These are phyloP conservation scores for Prosapia bicincta DNA, from an alignment of 2,888 invertebrate genomes.

Conservation along the genomic window DNA sequence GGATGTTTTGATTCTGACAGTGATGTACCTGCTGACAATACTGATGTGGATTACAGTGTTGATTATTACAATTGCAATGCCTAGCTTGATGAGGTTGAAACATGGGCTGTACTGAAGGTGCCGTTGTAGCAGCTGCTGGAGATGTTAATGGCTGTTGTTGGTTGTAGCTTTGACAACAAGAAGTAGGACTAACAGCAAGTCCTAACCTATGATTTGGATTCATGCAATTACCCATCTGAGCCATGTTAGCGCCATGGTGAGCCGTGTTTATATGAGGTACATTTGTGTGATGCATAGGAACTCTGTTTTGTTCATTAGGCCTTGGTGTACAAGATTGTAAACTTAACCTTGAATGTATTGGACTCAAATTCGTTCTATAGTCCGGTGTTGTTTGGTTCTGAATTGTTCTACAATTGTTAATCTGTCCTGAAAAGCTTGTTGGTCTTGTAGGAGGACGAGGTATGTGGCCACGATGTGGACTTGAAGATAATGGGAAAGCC, in stretches of 20 bases:
- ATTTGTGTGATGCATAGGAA: conserved; percentile 33
- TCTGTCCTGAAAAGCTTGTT: conserved; percentile 3
- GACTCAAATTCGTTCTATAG: neutral
- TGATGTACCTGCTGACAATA: conserved; percentile 18
- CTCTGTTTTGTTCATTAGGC: neutral
- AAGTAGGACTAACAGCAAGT: conserved; percentile 28
- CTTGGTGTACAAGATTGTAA: neutral
- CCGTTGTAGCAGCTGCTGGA: conserved; percentile 40
- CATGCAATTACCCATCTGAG: conserved; percentile 24
- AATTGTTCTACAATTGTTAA: conserved; percentile 11
- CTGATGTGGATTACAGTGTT: conserved; percentile 41
- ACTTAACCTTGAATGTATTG: conserved; percentile 4
- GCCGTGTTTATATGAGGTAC: neutral
- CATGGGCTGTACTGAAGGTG: conserved; percentile 37
- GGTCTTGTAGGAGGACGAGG: conserved; percentile 8
- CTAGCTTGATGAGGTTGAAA: conserved; percentile 36
- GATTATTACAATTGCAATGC: conserved; percentile 40
- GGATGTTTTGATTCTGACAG: conserved; percentile 11
- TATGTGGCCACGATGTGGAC: conserved; percentile 7
- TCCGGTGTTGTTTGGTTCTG: conserved; percentile 2
- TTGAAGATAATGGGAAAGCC: conserved; percentile 9
- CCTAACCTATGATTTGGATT: conserved; percentile 39
- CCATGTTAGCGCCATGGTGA: conserved; percentile 34
- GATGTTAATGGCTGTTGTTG: conserved; percentile 38
- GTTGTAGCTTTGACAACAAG: conserved; percentile 24